Evolutionary conservation across 2,888 invertebrate genomes (phyloP), one percentile per base, ranked within the genome.

Genomic region (Calliphora vomitoria): DNA sequence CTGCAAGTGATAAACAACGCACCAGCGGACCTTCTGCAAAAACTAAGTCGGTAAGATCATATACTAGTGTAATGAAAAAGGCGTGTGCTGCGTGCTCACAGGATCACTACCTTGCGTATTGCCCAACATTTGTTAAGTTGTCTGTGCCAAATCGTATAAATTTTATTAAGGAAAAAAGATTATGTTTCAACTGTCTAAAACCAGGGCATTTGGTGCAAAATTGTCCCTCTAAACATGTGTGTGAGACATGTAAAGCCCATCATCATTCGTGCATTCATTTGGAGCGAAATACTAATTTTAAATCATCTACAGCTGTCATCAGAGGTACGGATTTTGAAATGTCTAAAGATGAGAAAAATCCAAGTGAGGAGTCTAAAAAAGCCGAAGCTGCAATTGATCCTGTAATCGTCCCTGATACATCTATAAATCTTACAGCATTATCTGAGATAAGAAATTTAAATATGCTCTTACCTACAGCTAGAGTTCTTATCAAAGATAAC

Each of bases 161-260:
- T 0, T 55, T 83, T 20, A 15, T 78, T 13, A 83, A 72, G 44
- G 64, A 55, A 0, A 84, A 83, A 11, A 4, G 13, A 20, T 68
- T 47, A 8, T 72, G 86, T 10, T 86, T 84, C 60, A 82, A 82
- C 38, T 80, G 83, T 31, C 31, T 86, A 86, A n/a, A 88, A 53
- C 53, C 68, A 10, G 60, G 35, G 35, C 64, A 41, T 79, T 10
- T n/a, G 41, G 78, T 64, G 15, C 60, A 74, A 64, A 25, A 41
- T 41, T 82, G 64, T 38, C 31, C 41, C 8, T 79, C 64, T n/a
- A 47, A 68, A 69, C 71, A 79, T 75, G 68, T 55, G 35, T 50
- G 44, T 60, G 53, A 53, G 53, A 31, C 50, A 18, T 82, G 85
- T 11, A 72, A 62, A 13, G 74, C 55, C 31, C 44, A 84, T 8